These are phyloP conservation scores for Tetragonisca angustula DNA, from an alignment of 2,888 invertebrate species.

Conservation along the genomic window DNA sequence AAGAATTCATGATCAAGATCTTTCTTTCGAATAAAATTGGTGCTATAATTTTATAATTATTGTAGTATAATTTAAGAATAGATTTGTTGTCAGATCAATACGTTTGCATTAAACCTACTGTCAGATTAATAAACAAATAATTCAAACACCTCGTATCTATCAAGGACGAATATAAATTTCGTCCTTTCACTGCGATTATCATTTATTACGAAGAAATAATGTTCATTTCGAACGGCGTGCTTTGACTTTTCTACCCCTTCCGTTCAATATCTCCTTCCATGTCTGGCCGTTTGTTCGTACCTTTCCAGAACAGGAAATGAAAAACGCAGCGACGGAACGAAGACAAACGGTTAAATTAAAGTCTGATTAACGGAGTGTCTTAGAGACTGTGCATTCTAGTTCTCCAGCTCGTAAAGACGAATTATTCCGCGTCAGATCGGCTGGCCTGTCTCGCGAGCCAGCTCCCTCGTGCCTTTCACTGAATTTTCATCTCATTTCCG, in stretches of 20 bases:
- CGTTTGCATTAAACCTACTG: no score
- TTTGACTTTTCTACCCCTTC: background rate
- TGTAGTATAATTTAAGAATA: no score
- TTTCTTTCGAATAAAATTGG: background rate
- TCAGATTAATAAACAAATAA: no score
- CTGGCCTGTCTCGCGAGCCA: background rate
- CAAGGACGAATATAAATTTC: background rate
- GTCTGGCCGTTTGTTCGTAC: conserved; percentile 5
- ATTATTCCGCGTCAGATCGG: conserved; percentile 15
- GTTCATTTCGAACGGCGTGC: background rate
- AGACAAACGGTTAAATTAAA: conserved; percentile 46
- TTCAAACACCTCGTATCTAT: background rate
- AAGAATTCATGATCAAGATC: background rate
- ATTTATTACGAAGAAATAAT: background rate
- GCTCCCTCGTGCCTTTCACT: background rate
- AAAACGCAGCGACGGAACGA: conserved; percentile 44
- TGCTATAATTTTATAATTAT: no score
- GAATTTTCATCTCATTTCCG: conserved; percentile 7
- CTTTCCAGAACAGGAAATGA: conserved; percentile 25
- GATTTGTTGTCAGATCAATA: no score
- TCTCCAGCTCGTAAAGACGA: conserved; percentile 10
- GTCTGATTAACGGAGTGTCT: conserved; percentile 48
- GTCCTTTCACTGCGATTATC: background rate
- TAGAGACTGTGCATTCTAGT: conserved; percentile 14
- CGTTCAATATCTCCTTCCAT: background rate